Percentiles rank a stretch among this genome's conserved stretches.
These are phyloP conservation scores for Dryobates pubescens DNA, from an alignment of 2,797 vertebrate genomes.

Conservation along the genomic window DNA sequence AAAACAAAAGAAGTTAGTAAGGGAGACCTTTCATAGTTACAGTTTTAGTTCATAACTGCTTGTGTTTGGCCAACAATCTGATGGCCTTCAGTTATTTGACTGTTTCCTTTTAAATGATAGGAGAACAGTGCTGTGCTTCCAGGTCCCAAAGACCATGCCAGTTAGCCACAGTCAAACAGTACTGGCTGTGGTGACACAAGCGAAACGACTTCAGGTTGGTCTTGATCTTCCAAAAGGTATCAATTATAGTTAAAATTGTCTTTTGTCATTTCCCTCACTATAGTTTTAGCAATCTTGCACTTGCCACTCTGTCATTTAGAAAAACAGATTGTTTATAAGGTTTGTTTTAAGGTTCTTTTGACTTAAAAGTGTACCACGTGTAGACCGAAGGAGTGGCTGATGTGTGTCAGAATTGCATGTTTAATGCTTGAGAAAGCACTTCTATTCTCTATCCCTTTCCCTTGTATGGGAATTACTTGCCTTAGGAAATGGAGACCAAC, in stretches of 20 bases:
- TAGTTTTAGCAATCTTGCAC: not conserved
- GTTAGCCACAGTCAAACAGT: not conserved
- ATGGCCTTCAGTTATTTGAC: not conserved
- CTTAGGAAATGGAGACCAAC: not conserved
- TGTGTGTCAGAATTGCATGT: not conserved
- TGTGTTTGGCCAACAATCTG: not conserved
- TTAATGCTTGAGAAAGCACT: not conserved
- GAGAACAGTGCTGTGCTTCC: not conserved
- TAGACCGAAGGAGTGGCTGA: not conserved
- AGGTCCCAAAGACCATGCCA: not conserved
- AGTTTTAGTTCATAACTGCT: not conserved
- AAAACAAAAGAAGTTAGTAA: not conserved
- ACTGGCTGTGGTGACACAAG: not conserved
- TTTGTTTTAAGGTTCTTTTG: not conserved
- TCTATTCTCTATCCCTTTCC: not conserved
- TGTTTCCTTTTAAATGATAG: not conserved
- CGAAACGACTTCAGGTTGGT: not conserved
- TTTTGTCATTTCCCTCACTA: not conserved
- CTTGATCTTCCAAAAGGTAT: not conserved
- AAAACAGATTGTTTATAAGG: not conserved
- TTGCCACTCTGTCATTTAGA: not conserved
- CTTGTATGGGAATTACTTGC: not conserved
- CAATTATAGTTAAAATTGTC: not conserved
- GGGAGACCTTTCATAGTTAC: not conserved
- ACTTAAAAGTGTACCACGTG: not conserved